Percentiles rank a stretch among this genome's conserved stretches.
phyloP scores from a whole-genome alignment of 2,113 vertebrate genomes.

The Jacana jacana region DNA sequence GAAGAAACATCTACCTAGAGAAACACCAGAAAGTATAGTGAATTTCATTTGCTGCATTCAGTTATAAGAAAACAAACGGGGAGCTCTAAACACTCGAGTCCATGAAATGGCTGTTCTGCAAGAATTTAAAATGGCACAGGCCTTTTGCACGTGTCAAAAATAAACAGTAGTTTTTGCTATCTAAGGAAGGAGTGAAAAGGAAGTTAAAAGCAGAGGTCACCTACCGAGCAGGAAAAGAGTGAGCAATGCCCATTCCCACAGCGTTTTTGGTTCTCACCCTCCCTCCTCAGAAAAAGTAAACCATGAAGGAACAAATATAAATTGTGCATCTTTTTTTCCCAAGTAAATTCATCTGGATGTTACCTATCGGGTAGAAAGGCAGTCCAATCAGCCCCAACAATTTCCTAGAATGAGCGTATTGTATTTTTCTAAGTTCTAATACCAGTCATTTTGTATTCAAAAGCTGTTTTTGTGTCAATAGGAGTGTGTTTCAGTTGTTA shows the following conservation, averaged over 20 bases:
- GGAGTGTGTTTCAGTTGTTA: neutral
- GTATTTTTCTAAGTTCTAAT: neutral
- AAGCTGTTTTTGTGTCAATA: neutral
- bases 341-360: neutral
- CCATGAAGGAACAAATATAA: neutral
- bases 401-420: neutral
- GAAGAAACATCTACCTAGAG: neutral
- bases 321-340: neutral
- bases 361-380: neutral
- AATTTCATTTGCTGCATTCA: neutral
- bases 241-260: neutral
- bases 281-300: neutral
- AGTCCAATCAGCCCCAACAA: neutral
- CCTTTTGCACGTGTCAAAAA: neutral
- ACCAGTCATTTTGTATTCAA: neutral
- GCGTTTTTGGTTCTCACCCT: neutral
- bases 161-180: conserved; percentile 10
- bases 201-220: conserved; percentile 39
- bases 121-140: conserved; percentile 50
- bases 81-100: neutral
- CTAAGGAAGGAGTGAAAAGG: conserved; percentile 4
- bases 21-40: neutral
- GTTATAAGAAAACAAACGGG: neutral
- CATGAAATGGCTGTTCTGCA: conserved; percentile 45
- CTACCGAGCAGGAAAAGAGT: neutral